Base-by-base conservation (phyloP, 2,797 vertebrate genomes). In the Sandelia bainsii region DNA sequence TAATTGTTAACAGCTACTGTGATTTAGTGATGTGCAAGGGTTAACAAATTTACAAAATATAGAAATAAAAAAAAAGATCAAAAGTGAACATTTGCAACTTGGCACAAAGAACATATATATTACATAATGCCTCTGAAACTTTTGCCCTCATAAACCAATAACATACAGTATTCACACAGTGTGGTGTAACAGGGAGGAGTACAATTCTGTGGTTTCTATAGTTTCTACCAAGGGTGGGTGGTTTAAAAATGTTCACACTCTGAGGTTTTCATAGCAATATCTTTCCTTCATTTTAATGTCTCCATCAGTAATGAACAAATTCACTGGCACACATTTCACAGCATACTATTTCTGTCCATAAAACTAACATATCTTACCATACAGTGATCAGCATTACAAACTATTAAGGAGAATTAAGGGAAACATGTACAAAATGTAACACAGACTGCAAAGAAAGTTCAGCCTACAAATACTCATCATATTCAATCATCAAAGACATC, bases 61-160 rank as follows among this genome's bases (percentile, higher is more conserved):
- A 50, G 5, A 86, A 67, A 71, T 68, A 51, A 58, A 51, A 53
- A 61, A 71, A 63, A 48, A n/a, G 37, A 59, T 62, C 13, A 67
- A 80, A 84, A 87, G 78, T 86, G 83, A 94, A 92, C 89, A 88
- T 76, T 90, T 88, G 84, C 80, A 87, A 87, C 88, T 94, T 95
- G 96, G 96, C 96, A 97, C 94, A 83, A 93, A 91, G 91, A 90
- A 87, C 75, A 72, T 82, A 81, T 86, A 85, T 84, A 75, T 83
- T 75, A 86, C 70, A 89, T 63, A 86, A 78, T 62, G 79, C 77
- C 71, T 77, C 48, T 62, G 58, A 78, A 71, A 89, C 46, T 71
- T 59, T 44, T 58, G 37, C 23, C 57, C 68, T 69, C 45, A 65
- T 59, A 60, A 51, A 75, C 25, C 16, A 49, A 46, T 16, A 50